These are phyloP conservation scores for Glomeris maerens DNA, from an alignment of 1,140 invertebrate species.

Conservation along the genomic window DNA sequence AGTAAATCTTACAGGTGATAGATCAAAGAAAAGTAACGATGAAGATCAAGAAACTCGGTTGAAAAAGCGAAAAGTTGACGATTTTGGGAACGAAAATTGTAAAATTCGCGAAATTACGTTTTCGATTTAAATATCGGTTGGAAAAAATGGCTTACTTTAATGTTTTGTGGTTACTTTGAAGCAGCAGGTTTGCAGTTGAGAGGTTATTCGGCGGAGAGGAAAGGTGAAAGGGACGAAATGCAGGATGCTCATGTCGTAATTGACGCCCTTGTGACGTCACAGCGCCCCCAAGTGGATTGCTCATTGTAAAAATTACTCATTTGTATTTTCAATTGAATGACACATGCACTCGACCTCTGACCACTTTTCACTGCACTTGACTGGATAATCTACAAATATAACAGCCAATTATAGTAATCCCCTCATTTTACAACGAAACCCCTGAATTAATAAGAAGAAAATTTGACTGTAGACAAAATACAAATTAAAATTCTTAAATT, in stretches of 20 bases:
- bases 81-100: neutral
- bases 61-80: neutral
- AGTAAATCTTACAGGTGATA: neutral
- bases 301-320: too few species aligned
- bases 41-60: neutral
- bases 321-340: too few species aligned
- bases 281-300: too few species aligned
- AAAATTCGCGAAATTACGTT: neutral
- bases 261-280: conserved; percentile 16
- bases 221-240: conserved; percentile 39
- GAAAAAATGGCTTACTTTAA: neutral
- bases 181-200: conserved; percentile 8
- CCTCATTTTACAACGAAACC: too few species aligned
- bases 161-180: too few species aligned
- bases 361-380: too few species aligned
- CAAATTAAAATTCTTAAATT: too few species aligned
- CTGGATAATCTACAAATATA: too few species aligned
- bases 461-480: too few species aligned
- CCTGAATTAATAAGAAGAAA: too few species aligned
- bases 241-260: conserved; percentile 34
- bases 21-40: neutral
- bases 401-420: too few species aligned
- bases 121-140: neutral
- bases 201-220: conserved; percentile 23
- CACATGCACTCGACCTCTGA: too few species aligned